Evolutionary conservation across 2,888 invertebrate genomes (phyloP).

Genomic region (Gymnocheta viridis): DNA sequence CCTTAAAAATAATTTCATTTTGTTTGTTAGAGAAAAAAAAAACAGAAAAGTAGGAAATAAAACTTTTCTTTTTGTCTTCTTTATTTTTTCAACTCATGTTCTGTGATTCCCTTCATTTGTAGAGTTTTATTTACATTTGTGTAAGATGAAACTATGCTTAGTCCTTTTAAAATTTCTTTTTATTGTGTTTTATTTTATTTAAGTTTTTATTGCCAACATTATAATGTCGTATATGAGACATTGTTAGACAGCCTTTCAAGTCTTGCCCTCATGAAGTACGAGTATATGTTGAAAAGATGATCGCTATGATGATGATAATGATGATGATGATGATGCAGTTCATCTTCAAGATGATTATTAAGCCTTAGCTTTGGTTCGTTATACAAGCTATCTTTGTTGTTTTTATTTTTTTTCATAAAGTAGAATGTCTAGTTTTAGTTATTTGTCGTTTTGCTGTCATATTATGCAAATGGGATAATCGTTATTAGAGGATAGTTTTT

Average conservation of each 20-base stretch:
- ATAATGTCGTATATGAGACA: slow-evolving; percentile 63
- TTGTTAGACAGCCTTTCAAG: slow-evolving; percentile 67
- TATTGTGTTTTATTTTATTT: slow-evolving; percentile 45
- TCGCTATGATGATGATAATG: slow-evolving; percentile 28
- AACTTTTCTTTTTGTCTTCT: slow-evolving; percentile 30
- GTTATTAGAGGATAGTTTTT: slow-evolving; percentile 71
- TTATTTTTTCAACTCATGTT: slow-evolving; percentile 41
- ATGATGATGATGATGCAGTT: slow-evolving; percentile 16
- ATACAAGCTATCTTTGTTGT: slow-evolving; percentile 12
- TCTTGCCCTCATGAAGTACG: slow-evolving; percentile 42
- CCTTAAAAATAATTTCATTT: slow-evolving; percentile 13
- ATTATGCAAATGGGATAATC: slow-evolving; percentile 73
- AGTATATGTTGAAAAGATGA: slow-evolving; percentile 33
- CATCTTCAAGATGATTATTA: slow-evolving; percentile 38
- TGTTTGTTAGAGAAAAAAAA: slow-evolving; percentile 12
- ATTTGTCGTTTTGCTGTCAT: slow-evolving; percentile 73
- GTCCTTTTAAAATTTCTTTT: slow-evolving; percentile 11
- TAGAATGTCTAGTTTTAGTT: slow-evolving; percentile 65
- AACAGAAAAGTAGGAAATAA: slow-evolving; percentile 38
- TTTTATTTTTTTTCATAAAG: slow-evolving; percentile 8
- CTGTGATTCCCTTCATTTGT: slow-evolving; percentile 47
- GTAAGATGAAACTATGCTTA: slow-evolving; percentile 48
- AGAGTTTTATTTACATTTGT: slow-evolving; percentile 59
- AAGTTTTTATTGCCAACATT: slow-evolving; percentile 64
- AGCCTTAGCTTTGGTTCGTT: slow-evolving; percentile 39